Conservation (phyloP, 1,140 invertebrate genomes). For the Monochamus saltuarius region DNA sequence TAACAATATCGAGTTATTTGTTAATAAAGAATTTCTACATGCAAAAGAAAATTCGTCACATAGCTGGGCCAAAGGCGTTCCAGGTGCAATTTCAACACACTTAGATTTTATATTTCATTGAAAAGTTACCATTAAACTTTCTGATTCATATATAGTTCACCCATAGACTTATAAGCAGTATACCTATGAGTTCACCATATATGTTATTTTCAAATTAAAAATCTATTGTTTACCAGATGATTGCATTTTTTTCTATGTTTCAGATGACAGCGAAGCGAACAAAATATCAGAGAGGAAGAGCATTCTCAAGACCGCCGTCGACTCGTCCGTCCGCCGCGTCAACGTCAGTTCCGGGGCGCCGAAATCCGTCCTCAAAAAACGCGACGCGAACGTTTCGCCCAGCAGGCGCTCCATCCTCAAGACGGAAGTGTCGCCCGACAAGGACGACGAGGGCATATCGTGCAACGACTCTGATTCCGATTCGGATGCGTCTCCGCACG, state of each 20-base stretch:
- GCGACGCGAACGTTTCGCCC: slow-evolving; percentile 15
- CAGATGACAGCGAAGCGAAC: slow-evolving; percentile 10
- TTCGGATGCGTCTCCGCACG: slow-evolving; percentile 34
- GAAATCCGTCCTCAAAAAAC: slow-evolving; percentile 32
- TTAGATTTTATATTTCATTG: no score
- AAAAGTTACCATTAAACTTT: no score
- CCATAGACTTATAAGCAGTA: no score
- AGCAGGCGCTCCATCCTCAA: slow-evolving; percentile 26
- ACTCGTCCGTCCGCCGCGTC: slow-evolving; percentile 15
- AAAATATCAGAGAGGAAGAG: slow-evolving; percentile 17
- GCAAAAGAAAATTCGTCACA: no score
- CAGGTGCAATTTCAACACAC: no score
- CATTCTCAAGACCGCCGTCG: slow-evolving; percentile 26
- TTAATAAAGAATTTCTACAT: no score
- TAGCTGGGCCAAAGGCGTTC: no score
- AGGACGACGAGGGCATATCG: slow-evolving; percentile 49
- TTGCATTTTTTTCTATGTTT: background rate
- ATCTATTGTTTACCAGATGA: no score
- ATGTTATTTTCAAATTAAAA: no score
- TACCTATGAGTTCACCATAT: no score
- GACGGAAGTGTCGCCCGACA: slow-evolving; percentile 27
- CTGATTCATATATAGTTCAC: no score
- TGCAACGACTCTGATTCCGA: slow-evolving; percentile 47
- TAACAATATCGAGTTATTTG: no score
- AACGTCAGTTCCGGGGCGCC: slow-evolving; percentile 22